phyloP scores from a whole-genome alignment of 2,797 vertebrate species.

The Leucoraja ocellata region DNA sequence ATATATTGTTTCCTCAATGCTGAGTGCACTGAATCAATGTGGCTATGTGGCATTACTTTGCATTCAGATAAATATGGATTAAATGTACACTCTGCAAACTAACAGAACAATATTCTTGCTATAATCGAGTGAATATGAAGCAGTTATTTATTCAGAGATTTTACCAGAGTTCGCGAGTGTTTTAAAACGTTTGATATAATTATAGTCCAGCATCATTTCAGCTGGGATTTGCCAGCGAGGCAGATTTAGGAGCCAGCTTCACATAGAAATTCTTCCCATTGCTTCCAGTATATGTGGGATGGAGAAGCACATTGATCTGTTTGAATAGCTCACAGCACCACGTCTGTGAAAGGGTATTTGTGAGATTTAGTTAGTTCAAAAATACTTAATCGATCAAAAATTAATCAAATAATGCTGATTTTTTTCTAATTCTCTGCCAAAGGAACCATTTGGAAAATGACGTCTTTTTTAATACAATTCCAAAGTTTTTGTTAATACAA shows the following conservation, averaged over 20 bases:
- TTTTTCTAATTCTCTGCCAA: neutral
- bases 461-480: too few relatives aligned
- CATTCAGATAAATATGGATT: neutral
- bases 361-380: neutral
- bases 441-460: neutral
- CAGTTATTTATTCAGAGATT: neutral
- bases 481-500: too few relatives aligned
- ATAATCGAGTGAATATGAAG: neutral
- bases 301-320: neutral
- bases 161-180: neutral
- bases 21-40: neutral
- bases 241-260: neutral
- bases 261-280: neutral
- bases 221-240: neutral
- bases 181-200: neutral
- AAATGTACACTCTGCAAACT: neutral
- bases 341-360: neutral
- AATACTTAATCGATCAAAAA: too few relatives aligned
- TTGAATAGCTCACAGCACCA: neutral
- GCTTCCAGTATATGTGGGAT: neutral
- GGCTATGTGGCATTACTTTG: neutral
- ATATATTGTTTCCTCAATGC: neutral
- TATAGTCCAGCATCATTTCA: neutral
- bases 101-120: neutral
- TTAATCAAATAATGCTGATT: neutral